A percentile compares a stretch with the other conserved stretches of the same genome.
These are phyloP conservation scores for Kryptolebias marmoratus DNA, from an alignment of 2,113 vertebrate species.

Conservation along the genomic window DNA sequence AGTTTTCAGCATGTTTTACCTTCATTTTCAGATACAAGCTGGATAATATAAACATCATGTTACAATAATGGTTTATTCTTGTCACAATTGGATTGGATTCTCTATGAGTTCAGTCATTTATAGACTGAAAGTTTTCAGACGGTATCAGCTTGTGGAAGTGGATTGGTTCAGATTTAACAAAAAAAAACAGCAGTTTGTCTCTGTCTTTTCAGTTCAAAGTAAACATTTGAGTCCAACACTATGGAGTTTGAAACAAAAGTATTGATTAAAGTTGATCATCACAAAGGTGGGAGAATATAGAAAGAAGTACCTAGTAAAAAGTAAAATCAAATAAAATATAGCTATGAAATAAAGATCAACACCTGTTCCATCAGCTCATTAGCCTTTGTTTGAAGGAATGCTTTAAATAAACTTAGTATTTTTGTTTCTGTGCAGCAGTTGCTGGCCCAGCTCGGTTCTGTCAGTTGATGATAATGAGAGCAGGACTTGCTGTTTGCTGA, in stretches of 20 bases:
- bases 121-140: too few species aligned
- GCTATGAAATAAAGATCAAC: constrained; percentile 36
- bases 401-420: background rate
- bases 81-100: background rate
- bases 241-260: background rate
- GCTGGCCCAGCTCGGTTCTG: background rate
- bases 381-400: constrained; percentile 27
- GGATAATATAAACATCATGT: background rate
- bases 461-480: constrained; percentile 93
- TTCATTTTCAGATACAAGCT: background rate
- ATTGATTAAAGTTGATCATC: constrained; percentile 13
- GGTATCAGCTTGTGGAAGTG: too few species aligned
- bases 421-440: too few species aligned
- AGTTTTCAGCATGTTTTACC: background rate
- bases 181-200: too few species aligned
- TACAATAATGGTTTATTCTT: background rate
- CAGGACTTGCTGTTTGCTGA: constrained; percentile 93
- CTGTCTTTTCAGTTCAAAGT: background rate
- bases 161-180: too few species aligned
- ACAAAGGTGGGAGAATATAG: background rate
- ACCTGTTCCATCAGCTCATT: constrained; percentile 64
- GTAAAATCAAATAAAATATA: background rate
- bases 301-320: background rate
- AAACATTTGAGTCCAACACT: background rate
- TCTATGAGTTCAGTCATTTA: too few species aligned